These are phyloP conservation scores for Empidonax traillii DNA, from an alignment of 2,113 vertebrate species.

Conservation along the genomic window DNA sequence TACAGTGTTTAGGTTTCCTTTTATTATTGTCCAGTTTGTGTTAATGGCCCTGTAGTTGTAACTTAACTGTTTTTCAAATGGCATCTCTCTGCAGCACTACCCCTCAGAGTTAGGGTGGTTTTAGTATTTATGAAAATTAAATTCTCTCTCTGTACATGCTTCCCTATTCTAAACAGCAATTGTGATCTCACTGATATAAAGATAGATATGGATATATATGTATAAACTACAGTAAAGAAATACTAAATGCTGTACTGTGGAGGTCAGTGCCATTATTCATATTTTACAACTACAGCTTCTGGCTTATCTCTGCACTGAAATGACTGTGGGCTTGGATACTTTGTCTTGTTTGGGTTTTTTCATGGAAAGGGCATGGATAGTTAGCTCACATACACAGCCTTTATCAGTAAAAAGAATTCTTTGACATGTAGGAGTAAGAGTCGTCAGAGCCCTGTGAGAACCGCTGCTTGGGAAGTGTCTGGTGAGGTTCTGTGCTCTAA, in stretches of 20 bases:
- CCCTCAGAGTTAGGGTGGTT: not conserved
- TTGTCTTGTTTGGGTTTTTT: slow-evolving; percentile 21
- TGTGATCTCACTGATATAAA: not conserved
- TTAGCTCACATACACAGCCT: not conserved
- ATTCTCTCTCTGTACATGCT: not conserved
- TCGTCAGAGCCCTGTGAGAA: not conserved
- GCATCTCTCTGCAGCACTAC: not conserved
- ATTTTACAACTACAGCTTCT: not conserved
- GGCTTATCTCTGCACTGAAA: slow-evolving; percentile 4
- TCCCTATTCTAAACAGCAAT: not conserved
- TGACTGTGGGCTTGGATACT: not conserved
- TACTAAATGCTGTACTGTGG: not conserved
- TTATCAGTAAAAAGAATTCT: not conserved
- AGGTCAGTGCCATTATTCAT: not conserved
- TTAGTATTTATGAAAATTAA: not conserved
- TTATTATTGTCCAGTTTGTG: not conserved
- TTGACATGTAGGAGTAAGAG: not conserved
- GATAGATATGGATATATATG: not conserved
- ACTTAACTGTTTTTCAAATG: not conserved
- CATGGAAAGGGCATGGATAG: not conserved
- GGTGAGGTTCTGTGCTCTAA: not conserved
- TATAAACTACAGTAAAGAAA: not conserved
- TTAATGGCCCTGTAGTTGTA: not conserved
- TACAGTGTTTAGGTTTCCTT: not conserved
- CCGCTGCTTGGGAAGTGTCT: not conserved